Evolutionary conservation across 2,113 vertebrate species (phyloP).

Genomic region (Hystrix cristata): DNA sequence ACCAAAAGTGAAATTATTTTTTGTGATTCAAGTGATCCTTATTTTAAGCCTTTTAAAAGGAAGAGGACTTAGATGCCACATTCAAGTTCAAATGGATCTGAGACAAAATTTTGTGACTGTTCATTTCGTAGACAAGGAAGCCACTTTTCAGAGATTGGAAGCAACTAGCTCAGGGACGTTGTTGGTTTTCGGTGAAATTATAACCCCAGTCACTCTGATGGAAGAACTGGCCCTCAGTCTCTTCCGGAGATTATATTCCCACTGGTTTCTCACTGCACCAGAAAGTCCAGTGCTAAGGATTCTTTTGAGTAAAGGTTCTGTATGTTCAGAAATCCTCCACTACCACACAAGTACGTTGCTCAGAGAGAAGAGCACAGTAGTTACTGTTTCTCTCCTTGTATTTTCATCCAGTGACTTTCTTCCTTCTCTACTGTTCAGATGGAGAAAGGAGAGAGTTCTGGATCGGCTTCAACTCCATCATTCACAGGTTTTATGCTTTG

Average conservation of each 20-base stretch:
- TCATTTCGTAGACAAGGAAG: slow-evolving; percentile 4
- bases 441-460: neutral
- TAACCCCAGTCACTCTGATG: neutral
- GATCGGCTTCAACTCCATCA: neutral
- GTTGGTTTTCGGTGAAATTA: neutral
- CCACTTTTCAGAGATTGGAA: slow-evolving; percentile 23
- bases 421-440: neutral
- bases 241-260: neutral
- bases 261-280: neutral
- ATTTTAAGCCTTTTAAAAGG: neutral
- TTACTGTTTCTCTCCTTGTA: neutral
- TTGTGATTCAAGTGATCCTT: neutral
- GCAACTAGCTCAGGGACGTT: neutral
- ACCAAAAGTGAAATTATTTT: neutral
- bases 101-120: neutral
- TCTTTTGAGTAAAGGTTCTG: neutral
- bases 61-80: neutral
- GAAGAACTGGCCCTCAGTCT: neutral
- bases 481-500: neutral
- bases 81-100: slow-evolving; percentile 10
- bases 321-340: slow-evolving; percentile 26
- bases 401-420: neutral
- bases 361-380: neutral
- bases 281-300: neutral
- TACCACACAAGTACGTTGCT: neutral